Evolutionary conservation across 2,888 invertebrate species (phyloP).

Genomic region (Tenthredo notha): DNA sequence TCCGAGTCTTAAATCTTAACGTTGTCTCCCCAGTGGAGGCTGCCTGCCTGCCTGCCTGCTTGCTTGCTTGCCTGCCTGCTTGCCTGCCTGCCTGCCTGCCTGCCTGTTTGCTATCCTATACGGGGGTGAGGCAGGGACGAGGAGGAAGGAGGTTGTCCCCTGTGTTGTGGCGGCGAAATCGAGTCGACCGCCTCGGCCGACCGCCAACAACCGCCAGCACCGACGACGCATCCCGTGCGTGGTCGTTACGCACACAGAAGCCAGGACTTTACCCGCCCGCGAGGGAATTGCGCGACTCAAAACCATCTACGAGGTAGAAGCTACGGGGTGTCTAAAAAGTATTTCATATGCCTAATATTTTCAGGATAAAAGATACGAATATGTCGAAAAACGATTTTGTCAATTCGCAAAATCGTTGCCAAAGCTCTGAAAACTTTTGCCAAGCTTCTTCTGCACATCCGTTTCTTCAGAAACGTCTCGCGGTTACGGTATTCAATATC

Average conservation of each 20-base stretch:
- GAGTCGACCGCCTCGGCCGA: constrained; percentile 71
- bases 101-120: constrained; percentile 63
- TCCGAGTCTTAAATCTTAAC: constrained; percentile 78
- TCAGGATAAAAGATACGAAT: background rate
- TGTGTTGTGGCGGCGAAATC: constrained; percentile 74
- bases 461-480: constrained; percentile 18
- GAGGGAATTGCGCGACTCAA: constrained; percentile 53
- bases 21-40: constrained; percentile 77
- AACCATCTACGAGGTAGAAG: constrained; percentile 48
- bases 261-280: constrained; percentile 57
- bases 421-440: background rate
- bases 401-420: background rate
- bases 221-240: constrained; percentile 59
- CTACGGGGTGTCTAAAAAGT: constrained; percentile 45
- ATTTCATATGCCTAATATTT: background rate
- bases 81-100: constrained; percentile 64
- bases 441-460: background rate
- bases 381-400: background rate
- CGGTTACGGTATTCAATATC: background rate
- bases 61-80: constrained; percentile 62
- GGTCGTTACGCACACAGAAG: constrained; percentile 74
- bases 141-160: constrained; percentile 67
- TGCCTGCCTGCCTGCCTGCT: constrained; percentile 64
- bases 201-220: constrained; percentile 61
- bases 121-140: constrained; percentile 59